phyloP scores from a whole-genome alignment of 2,113 vertebrate genomes.

The Neotoma lepida region DNA sequence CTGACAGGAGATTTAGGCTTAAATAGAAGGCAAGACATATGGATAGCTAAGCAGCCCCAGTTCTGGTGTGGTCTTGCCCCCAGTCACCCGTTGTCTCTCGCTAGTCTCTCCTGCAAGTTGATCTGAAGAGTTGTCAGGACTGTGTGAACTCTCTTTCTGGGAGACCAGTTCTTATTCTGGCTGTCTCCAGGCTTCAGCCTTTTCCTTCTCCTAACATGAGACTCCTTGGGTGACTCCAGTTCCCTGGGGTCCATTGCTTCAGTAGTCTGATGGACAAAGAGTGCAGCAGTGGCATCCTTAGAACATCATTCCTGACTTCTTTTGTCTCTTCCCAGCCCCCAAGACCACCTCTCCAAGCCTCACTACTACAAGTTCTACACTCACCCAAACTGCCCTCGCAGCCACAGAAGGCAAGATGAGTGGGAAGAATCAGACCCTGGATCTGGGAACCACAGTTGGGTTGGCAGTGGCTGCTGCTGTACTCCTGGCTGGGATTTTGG shows the following conservation, averaged over 20 bases:
- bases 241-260: not conserved
- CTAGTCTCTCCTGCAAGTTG: not conserved
- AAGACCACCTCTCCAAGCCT: rapidly evolving
- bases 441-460: not conserved
- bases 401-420: not conserved
- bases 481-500: not conserved
- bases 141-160: not conserved
- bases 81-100: not conserved
- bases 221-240: not conserved
- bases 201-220: not conserved
- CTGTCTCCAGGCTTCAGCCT: not conserved
- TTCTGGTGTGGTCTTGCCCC: too few species aligned
- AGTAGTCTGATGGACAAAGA: not conserved
- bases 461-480: not conserved
- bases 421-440: too few species aligned
- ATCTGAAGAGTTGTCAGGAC: not conserved
- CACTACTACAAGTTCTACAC: not conserved
- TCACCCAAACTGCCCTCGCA: rapidly evolving
- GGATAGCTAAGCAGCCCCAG: not conserved
- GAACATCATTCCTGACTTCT: not conserved
- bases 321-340: not conserved
- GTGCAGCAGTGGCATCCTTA: not conserved
- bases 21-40: not conserved
- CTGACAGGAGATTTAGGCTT: not conserved
- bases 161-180: not conserved